phyloP scores from a whole-genome alignment of 2,888 invertebrate species.

The Euzophera pinguis region DNA sequence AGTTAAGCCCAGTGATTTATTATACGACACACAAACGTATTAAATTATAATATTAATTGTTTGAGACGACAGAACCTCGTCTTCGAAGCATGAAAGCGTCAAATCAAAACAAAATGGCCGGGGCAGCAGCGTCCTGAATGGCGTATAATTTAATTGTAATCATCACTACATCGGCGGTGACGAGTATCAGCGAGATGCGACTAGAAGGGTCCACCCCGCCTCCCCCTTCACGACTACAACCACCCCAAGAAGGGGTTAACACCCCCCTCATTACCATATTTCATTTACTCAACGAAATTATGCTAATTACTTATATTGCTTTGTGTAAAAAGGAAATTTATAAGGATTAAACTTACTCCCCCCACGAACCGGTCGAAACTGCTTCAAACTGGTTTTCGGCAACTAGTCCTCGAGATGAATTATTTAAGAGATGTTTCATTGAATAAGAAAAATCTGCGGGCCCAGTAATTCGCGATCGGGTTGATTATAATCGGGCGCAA shows the following conservation, averaged over 20 bases:
- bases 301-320: slow-evolving; percentile 81
- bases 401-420: slow-evolving; percentile 53
- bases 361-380: slow-evolving; percentile 50
- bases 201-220: slow-evolving; percentile 59
- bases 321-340: slow-evolving; percentile 81
- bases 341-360: slow-evolving; percentile 78
- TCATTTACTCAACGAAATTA: slow-evolving; percentile 81
- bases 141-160: slow-evolving; percentile 77
- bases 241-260: slow-evolving; percentile 64
- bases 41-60: slow-evolving; percentile 3
- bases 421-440: slow-evolving; percentile 64
- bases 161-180: slow-evolving; percentile 75
- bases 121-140: slow-evolving; percentile 45
- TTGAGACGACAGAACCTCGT: slow-evolving; percentile 11
- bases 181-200: slow-evolving; percentile 76
- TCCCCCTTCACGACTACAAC: slow-evolving; percentile 42
- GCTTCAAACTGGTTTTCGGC: slow-evolving; percentile 47
- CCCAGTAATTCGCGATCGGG: slow-evolving; percentile 64
- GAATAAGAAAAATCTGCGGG: slow-evolving; percentile 57
- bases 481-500: slow-evolving; percentile 77
- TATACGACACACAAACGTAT: not conserved
- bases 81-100: slow-evolving; percentile 36
- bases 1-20: not conserved
- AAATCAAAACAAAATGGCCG: slow-evolving; percentile 73
- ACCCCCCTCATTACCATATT: slow-evolving; percentile 79